These are phyloP conservation scores for Ctena decussata DNA, from an alignment of 2,888 invertebrate genomes.

Conservation along the genomic window DNA sequence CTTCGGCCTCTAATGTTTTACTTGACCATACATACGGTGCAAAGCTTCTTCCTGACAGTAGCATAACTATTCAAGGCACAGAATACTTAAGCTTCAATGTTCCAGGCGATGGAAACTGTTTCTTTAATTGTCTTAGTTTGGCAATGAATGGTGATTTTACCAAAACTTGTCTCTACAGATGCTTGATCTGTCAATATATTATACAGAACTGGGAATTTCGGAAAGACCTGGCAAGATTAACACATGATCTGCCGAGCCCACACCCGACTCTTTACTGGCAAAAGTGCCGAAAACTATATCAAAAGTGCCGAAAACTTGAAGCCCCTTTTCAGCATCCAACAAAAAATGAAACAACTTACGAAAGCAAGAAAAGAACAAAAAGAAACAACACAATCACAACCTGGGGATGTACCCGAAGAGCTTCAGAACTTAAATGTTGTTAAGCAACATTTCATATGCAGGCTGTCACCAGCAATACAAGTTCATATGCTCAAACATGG, in stretches of 20 bases:
- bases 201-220: background rate
- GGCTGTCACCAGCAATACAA: constrained; percentile 54
- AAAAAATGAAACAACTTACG: background rate
- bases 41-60: no score
- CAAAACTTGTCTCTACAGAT: background rate
- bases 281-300: no score
- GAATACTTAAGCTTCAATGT: no score
- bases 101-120: constrained; percentile 22
- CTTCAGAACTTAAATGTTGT: constrained; percentile 33
- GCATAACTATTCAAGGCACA: no score
- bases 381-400: no score
- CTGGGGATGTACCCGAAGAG: constrained; percentile 37
- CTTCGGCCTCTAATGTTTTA: no score
- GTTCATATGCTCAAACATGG: constrained; percentile 54
- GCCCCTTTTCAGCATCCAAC: background rate
- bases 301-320: constrained; percentile 11
- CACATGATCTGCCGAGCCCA: no score
- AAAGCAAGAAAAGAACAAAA: background rate
- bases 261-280: no score
- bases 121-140: constrained; percentile 22
- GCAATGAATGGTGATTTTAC: background rate
- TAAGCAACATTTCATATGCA: constrained; percentile 56
- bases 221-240: constrained; percentile 1
- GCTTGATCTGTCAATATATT: background rate
- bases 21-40: no score